phyloP scores from a whole-genome alignment of 2,888 invertebrate genomes.

The Cheiracanthium punctorium region DNA sequence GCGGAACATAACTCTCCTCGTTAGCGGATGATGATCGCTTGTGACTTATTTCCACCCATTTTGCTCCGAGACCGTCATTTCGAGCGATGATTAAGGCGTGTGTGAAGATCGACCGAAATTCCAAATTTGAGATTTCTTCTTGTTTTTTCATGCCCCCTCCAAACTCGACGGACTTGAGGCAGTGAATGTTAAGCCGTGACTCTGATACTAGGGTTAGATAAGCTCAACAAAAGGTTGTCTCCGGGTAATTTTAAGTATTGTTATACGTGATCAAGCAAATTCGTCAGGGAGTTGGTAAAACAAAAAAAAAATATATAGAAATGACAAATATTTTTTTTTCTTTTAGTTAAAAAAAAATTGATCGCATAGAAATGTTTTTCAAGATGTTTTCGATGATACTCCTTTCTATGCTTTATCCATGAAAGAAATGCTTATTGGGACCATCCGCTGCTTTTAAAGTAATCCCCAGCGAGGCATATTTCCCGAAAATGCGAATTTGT shows the following conservation, averaged over 20 bases:
- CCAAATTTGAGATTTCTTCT: not conserved
- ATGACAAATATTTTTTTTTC: too few relatives aligned
- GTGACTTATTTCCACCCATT: conserved; percentile 46
- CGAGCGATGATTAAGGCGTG: not conserved
- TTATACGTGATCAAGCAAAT: not conserved
- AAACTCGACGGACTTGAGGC: not conserved
- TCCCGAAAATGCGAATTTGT: too few relatives aligned
- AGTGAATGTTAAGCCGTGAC: not conserved
- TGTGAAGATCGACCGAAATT: conserved; percentile 6
- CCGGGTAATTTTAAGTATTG: too few relatives aligned
- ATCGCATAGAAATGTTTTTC: too few relatives aligned
- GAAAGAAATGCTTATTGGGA: too few relatives aligned
- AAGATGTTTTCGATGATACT: too few relatives aligned
- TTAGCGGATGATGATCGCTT: conserved; percentile 8
- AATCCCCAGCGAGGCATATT: too few relatives aligned
- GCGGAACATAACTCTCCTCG: not conserved
- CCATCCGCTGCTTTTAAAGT: too few relatives aligned
- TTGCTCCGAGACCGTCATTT: conserved; percentile 5
- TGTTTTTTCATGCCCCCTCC: too few relatives aligned
- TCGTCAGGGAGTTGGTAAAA: not conserved
- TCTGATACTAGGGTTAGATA: not conserved
- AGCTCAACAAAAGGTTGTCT: not conserved
- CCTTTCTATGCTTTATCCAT: too few relatives aligned
- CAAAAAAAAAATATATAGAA: too few relatives aligned
- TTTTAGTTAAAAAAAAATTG: too few relatives aligned